A percentile compares a stretch with the other conserved stretches of the same genome.
These are phyloP conservation scores for Fundulus diaphanus DNA, from an alignment of 2,797 vertebrate species.

Conservation along the genomic window DNA sequence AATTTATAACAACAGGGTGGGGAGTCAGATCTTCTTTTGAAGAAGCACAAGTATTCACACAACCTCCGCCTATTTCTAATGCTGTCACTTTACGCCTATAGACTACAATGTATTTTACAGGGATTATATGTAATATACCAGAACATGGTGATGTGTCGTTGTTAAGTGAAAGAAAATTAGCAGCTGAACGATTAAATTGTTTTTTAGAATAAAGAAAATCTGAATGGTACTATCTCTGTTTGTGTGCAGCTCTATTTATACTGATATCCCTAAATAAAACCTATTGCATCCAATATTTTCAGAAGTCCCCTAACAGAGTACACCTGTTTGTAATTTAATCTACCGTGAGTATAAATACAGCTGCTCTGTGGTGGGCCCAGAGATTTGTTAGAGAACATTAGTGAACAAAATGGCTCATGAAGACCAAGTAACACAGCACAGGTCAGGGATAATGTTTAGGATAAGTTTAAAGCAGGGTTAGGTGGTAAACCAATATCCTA, in stretches of 20 bases:
- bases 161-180: background rate
- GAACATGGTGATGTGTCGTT: background rate
- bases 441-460: too few relatives aligned
- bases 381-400: too few relatives aligned
- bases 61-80: background rate
- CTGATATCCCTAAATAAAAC: background rate
- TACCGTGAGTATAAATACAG: too few relatives aligned
- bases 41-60: conserved; percentile 20
- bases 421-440: too few relatives aligned
- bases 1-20: conserved; percentile 42
- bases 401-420: too few relatives aligned
- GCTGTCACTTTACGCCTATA: background rate
- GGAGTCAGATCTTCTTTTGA: conserved; percentile 31
- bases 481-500: too few relatives aligned
- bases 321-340: too few relatives aligned
- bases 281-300: background rate
- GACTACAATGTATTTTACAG: background rate
- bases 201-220: background rate
- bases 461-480: too few relatives aligned
- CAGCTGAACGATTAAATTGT: background rate
- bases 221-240: background rate
- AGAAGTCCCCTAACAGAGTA: too few relatives aligned
- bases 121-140: background rate
- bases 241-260: too few relatives aligned
- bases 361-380: too few relatives aligned